Evolutionary conservation across 2,888 invertebrate species (phyloP), one percentile per base, ranked within the genome.

Genomic region (Glyphotaelius pellucidus): DNA sequence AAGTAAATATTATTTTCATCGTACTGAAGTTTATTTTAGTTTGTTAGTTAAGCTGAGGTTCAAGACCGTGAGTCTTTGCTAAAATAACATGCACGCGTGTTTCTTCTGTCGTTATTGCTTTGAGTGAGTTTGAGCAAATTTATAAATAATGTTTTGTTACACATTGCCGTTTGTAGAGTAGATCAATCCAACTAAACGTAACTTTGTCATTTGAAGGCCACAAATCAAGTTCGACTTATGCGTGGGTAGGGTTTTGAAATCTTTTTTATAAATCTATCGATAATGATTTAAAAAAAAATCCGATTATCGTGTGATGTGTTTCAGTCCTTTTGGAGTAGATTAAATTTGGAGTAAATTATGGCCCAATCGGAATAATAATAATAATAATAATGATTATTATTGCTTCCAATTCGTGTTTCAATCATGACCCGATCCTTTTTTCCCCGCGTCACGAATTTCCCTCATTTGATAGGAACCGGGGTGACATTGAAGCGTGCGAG

Each of bases 401-500:
- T 25, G 67, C 25, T 67, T 25, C 25, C 67, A 67, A 67, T 67
- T 67, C 67, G 67, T 67, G 67, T 67, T 67, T 67, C 67, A 67
- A 67, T 67, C 67, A 67, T 67, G 25, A 7, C 25, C 67, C 67
- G 25, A 67, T 67, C 7, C 7, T 84, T 47, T 47, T 86, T 47
- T 86, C 52, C n/a, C 42, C 52, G 87, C n/a, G 31, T 87, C 47
- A 52, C n/a, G 52, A 47, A 12, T 89, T 79, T 31, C 67, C 88
- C 19, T 79, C 15, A 80, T 0, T 47, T 81, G 38, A 80, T 81
- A 42, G 3, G 30, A 80, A 31, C 81, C 35, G 38, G 67, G 67
- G 84, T 89, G 89, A 89, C 89, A 81, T 89, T 89, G 89, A 89
- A 31, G 9, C 7, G 84, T 84, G 84, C 84, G 90, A 90, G 84